Percentiles rank a stretch among this genome's conserved stretches.
Conservation (phyloP, 2,113 vertebrate genomes). For the Rhinoderma darwinii region DNA sequence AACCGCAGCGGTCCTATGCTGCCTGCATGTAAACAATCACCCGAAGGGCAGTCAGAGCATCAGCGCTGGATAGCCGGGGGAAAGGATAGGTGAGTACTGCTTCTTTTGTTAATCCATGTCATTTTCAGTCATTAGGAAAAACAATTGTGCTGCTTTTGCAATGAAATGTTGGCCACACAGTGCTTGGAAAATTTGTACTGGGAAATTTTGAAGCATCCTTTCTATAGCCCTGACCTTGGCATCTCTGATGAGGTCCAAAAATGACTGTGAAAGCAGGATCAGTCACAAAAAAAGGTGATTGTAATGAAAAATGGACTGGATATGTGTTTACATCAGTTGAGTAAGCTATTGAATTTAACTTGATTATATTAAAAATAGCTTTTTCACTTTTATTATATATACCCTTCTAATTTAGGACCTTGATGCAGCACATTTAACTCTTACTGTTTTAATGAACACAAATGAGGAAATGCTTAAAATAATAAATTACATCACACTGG, state of each 20-base stretch:
- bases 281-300: background rate
- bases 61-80: too few relatives aligned
- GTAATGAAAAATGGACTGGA: background rate
- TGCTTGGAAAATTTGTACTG: background rate
- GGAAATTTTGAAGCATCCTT: background rate
- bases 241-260: background rate
- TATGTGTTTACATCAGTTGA: background rate
- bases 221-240: background rate
- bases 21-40: too few relatives aligned
- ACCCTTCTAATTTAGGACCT: background rate
- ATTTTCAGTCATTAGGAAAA: too few relatives aligned
- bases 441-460: background rate
- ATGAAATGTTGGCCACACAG: background rate
- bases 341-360: background rate
- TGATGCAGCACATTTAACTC: background rate
- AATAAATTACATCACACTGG: background rate
- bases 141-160: background rate
- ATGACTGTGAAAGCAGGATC: background rate
- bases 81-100: too few relatives aligned
- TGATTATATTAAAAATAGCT: background rate
- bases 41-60: too few relatives aligned
- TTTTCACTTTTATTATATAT: too few relatives aligned
- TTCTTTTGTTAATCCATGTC: too few relatives aligned
- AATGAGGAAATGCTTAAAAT: background rate
- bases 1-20: too few relatives aligned